These are phyloP conservation scores for Hydropsyche tenuis DNA, from an alignment of 1,140 invertebrate genomes.

Conservation along the genomic window DNA sequence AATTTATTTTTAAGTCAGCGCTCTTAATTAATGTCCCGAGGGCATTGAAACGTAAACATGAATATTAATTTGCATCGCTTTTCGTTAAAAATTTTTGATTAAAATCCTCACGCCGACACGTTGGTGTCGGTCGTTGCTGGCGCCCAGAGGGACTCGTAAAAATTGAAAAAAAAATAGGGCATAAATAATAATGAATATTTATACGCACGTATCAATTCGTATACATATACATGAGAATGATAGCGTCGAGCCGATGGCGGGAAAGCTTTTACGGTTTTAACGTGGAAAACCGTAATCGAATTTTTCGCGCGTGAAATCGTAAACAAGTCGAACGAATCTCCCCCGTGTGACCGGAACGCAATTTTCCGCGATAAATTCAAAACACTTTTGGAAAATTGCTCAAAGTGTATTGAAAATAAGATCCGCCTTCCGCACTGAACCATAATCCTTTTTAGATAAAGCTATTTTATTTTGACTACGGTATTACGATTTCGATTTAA, in stretches of 20 bases:
- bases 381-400: no score
- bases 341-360: no score
- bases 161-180: neutral
- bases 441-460: no score
- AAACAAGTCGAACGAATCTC: neutral
- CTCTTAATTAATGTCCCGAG: conserved; percentile 8
- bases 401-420: no score
- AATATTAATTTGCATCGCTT: conserved; percentile 16
- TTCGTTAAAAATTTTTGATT: conserved; percentile 10
- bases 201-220: neutral
- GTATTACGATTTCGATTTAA: no score
- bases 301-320: conserved; percentile 24
- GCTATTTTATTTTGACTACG: no score
- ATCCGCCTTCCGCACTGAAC: no score
- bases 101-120: neutral
- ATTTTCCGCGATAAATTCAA: no score
- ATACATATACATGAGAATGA: neutral
- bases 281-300: conserved; percentile 8
- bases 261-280: neutral
- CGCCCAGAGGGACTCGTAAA: neutral
- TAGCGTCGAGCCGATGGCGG: neutral
- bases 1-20: conserved; percentile 14
- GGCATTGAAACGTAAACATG: conserved; percentile 14
- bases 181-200: conserved; percentile 2
- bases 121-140: no score